These are phyloP conservation scores for Labeo calbasu DNA, from an alignment of 2,797 vertebrate genomes.

Conservation along the genomic window DNA sequence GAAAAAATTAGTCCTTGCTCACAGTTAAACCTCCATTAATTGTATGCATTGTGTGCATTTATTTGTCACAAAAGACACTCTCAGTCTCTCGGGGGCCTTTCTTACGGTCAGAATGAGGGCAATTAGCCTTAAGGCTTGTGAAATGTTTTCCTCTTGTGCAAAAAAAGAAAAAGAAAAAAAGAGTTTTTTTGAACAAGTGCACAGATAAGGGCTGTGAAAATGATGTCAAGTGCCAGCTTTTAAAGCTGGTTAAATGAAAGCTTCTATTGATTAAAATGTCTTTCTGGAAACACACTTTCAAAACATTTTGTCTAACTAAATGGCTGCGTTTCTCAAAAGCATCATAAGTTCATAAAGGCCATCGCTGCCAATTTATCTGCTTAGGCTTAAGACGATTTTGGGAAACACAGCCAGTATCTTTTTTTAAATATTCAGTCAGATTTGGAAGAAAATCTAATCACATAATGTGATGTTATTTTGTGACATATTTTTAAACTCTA, in stretches of 20 bases:
- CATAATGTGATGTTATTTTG: neutral
- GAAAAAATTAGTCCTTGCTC: conserved; percentile 62
- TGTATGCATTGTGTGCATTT: conserved; percentile 65
- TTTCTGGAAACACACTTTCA: conserved; percentile 21
- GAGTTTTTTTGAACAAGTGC: conserved; percentile 51
- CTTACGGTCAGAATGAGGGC: conserved; percentile 58
- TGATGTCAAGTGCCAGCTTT: conserved; percentile 53
- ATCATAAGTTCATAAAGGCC: neutral
- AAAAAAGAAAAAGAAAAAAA: neutral
- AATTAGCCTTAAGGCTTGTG: conserved; percentile 62
- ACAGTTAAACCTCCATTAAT: conserved; percentile 68
- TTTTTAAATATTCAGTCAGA: too few relatives aligned
- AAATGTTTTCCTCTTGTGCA: conserved; percentile 44
- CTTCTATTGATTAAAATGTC: conserved; percentile 23
- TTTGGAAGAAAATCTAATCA: neutral
- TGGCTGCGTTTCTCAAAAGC: neutral
- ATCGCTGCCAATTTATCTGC: neutral
- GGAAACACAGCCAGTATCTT: neutral
- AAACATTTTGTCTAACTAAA: conserved; percentile 5
- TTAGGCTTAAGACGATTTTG: neutral
- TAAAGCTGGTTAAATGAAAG: conserved; percentile 38
- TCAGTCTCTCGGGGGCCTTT: conserved; percentile 55
- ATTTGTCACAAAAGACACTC: conserved; percentile 66
- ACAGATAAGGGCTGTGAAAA: conserved; percentile 52
- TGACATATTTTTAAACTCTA: neutral